Evolutionary conservation across 2,888 invertebrate genomes (phyloP).

Genomic region (Oscheius onirici): DNA sequence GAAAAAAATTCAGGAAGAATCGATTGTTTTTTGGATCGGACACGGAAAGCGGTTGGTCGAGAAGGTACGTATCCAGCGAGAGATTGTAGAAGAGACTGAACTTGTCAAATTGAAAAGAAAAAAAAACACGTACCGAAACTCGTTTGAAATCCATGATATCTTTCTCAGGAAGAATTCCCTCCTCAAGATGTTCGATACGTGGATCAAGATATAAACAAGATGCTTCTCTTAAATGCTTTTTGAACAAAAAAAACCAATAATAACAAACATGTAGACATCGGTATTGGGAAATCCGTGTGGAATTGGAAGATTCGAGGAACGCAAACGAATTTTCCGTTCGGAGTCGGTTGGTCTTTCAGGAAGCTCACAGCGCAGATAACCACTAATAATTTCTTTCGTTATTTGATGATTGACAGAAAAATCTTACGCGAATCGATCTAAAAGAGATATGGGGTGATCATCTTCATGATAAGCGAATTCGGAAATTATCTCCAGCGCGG

Average conservation of each 20-base stretch:
- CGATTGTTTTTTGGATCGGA: slow-evolving; percentile 27
- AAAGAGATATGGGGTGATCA: slow-evolving; percentile 51
- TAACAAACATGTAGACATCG: slow-evolving; percentile 36
- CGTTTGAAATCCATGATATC: background rate
- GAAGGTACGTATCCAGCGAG: slow-evolving; percentile 9
- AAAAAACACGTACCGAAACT: slow-evolving; percentile 13
- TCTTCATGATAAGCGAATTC: slow-evolving; percentile 51
- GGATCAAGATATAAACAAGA: slow-evolving; percentile 43
- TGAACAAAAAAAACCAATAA: background rate
- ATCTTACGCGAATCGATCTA: slow-evolving; percentile 54
- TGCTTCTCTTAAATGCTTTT: slow-evolving; percentile 37
- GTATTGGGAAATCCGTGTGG: slow-evolving; percentile 49
- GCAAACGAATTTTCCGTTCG: slow-evolving; percentile 36
- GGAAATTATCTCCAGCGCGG: slow-evolving; percentile 51
- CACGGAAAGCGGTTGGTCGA: background rate
- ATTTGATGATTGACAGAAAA: background rate
- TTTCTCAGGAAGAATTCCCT: background rate
- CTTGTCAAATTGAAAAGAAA: background rate
- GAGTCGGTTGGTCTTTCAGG: slow-evolving; percentile 39
- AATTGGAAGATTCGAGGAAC: slow-evolving; percentile 33
- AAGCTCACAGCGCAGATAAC: slow-evolving; percentile 40
- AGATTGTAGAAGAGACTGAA: slow-evolving; percentile 23
- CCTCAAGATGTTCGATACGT: slow-evolving; percentile 8
- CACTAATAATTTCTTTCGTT: slow-evolving; percentile 32
- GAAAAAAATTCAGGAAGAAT: slow-evolving; percentile 38